Conservation (phyloP, 2,113 vertebrate genomes). For the Pholis gunnellus region DNA sequence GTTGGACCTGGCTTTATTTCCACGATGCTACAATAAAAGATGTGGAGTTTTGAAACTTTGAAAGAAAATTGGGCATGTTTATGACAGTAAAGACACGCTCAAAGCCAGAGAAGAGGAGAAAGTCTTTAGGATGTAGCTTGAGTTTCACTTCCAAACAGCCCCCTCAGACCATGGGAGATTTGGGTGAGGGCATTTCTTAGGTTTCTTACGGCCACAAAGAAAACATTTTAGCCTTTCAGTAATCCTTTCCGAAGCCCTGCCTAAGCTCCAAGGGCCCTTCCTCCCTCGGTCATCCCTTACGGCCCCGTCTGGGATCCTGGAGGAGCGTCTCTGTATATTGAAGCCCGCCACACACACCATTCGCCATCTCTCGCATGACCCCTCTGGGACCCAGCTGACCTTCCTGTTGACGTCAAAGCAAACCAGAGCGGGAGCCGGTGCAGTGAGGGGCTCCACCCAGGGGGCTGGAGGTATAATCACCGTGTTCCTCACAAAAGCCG, state of each 20-base stretch:
- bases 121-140: slow-evolving; percentile 38
- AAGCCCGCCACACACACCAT: slow-evolving; percentile 37
- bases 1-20: slow-evolving; percentile 2
- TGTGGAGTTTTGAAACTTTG: not conserved
- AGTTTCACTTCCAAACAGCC: slow-evolving; percentile 45
- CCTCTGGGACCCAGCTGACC: slow-evolving; percentile 75
- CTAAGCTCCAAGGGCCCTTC: slow-evolving; percentile 74
- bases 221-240: slow-evolving; percentile 83
- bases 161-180: slow-evolving; percentile 60
- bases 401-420: slow-evolving; percentile 86
- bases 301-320: slow-evolving; percentile 47
- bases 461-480: slow-evolving; percentile 85
- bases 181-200: slow-evolving; percentile 75
- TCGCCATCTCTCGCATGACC: slow-evolving; percentile 50
- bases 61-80: slow-evolving; percentile 5
- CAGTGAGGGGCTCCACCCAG: slow-evolving; percentile 79
- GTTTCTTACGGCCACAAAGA: slow-evolving; percentile 84
- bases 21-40: not conserved
- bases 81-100: slow-evolving; percentile 23
- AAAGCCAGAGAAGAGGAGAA: slow-evolving; percentile 23
- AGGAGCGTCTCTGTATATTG: slow-evolving; percentile 42
- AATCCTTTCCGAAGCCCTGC: slow-evolving; percentile 79
- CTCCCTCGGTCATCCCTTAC: slow-evolving; percentile 49
- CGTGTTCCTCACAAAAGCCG: slow-evolving; percentile 71
- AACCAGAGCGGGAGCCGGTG: slow-evolving; percentile 72